These are phyloP conservation scores for Sesamia inferens DNA, from an alignment of 2,888 invertebrate species.

Conservation along the genomic window DNA sequence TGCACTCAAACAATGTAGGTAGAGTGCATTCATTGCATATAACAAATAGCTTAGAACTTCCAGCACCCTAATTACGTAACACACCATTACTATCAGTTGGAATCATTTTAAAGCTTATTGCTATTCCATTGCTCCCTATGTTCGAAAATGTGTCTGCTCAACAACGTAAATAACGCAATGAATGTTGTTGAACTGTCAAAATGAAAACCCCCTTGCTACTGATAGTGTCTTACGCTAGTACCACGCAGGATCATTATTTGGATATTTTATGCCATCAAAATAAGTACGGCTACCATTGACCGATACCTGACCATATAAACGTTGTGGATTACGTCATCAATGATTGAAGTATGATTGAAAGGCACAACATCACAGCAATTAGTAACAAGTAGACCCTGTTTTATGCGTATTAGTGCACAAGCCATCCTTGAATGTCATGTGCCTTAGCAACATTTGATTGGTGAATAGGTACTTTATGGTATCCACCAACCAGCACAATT, in stretches of 20 bases:
- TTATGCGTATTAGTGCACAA: not conserved
- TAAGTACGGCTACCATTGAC: not conserved
- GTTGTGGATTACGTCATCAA: not conserved
- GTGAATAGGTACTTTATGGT: not conserved
- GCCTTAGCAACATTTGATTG: not conserved
- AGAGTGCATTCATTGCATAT: not conserved
- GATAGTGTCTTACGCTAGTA: no score
- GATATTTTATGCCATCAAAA: not conserved
- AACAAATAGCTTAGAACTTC: not conserved
- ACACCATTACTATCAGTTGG: no score
- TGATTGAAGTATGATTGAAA: not conserved
- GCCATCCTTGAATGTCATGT: not conserved
- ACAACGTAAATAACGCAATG: no score
- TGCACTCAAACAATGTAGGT: not conserved
- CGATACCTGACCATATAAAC: not conserved
- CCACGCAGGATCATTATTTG: not conserved
- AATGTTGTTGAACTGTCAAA: no score
- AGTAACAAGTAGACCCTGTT: not conserved
- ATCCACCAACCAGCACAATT: not conserved
- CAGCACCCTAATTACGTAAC: not conserved
- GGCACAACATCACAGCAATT: not conserved
- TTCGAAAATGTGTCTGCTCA: no score
- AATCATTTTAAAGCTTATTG: no score
- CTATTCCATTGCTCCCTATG: no score
- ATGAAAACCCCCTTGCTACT: no score